Percentiles rank a stretch among this genome's conserved stretches.
These are phyloP conservation scores for Onychorhynchus coronatus DNA, from an alignment of 2,113 vertebrate species.

Conservation along the genomic window DNA sequence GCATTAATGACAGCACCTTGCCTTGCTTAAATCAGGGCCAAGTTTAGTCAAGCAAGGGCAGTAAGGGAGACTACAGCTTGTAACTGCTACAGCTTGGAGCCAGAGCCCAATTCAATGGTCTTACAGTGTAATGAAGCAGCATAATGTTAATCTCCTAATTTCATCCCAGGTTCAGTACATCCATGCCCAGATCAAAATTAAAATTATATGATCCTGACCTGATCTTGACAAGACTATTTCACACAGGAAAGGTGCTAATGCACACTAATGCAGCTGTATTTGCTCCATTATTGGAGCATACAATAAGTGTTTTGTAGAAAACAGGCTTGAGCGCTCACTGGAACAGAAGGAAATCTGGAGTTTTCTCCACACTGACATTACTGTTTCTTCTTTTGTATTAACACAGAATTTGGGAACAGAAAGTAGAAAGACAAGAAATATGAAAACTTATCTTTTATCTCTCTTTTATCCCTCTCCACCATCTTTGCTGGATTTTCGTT, in stretches of 20 bases:
- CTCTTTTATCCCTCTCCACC: neutral
- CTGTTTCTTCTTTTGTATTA: neutral
- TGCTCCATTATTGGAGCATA: neutral
- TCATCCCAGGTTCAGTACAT: neutral
- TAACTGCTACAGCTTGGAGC: neutral
- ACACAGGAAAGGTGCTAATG: neutral
- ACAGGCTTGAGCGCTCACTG: neutral
- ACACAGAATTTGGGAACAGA: neutral
- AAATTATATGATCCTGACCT: neutral
- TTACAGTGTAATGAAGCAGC: neutral
- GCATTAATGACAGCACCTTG: neutral
- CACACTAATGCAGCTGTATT: neutral
- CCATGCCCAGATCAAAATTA: neutral
- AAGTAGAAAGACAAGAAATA: neutral
- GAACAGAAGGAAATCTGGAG: neutral
- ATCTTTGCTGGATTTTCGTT: neutral
- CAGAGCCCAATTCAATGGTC: neutral
- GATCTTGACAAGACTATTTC: neutral
- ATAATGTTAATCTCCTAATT: neutral
- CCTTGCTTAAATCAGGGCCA: neutral
- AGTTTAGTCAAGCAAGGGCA: neutral
- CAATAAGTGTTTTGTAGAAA: neutral
- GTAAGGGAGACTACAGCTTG: neutral
- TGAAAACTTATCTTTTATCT: neutral
- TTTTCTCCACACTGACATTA: neutral